Evolutionary conservation across 1,140 invertebrate genomes (phyloP), one percentile per base, ranked within the genome.

Genomic region (Acromyrmex heyeri): DNA sequence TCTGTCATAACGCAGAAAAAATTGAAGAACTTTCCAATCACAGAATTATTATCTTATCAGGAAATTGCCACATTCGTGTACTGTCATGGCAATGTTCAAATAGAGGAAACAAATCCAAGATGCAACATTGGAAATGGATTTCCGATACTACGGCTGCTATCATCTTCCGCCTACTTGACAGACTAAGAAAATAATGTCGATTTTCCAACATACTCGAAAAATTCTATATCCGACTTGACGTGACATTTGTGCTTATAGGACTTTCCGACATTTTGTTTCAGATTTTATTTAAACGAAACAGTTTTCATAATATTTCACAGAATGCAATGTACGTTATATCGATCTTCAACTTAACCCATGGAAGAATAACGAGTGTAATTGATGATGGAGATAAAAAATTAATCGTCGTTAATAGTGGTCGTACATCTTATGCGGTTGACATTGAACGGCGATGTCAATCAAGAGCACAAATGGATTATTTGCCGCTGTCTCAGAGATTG

Each of bases 71-170:
- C 69, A 73, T 73, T 75, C 38, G 79, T 50, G 79, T 48, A 57
- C 34, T 83, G 79, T 83, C 69, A 57, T 50, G 18, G 55, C 50
- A 83, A 83, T 83, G 79, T 75, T 73, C 79, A 61, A 61, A 83
- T 75, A 62, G 69, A 50, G 77, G 48, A 70, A 81, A 81, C 77
- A 81, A 86, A 90, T 88, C 77, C 73, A 81, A 73, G 70, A 81
- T 78, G 88, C 90, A 85, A 85, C 70, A 90, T 91, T 85, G 90
- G 78, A 91, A 91, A 91, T 91, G 83, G 90, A 91, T 91, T 86
- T 79, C 30, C 87, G 73, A 79, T 85, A 90, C 82, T 61, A 53
- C 27, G 44, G 38, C 34, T 59, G 77, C 62, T 83, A 83, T 83
- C 75, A 69, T 78, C 77, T 82, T 86, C 85, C 85, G 64, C 62